Evolutionary conservation across 2,113 vertebrate genomes (phyloP), one percentile per base, ranked within the genome.

Genomic region (Parus major): DNA sequence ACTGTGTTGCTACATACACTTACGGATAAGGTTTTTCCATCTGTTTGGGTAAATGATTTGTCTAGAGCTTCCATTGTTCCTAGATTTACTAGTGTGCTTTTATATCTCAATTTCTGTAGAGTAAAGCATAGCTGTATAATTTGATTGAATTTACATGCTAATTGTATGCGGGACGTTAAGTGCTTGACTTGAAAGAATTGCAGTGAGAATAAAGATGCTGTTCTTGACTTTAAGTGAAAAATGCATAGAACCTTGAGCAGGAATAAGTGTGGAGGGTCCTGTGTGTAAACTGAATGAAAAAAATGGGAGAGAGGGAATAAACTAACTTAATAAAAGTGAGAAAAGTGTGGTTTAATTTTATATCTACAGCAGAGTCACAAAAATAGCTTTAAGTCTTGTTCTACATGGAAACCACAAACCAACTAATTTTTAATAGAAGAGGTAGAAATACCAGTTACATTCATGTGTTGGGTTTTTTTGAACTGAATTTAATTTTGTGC

Each of bases 131-230:
- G 90, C 79, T 93, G 79, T 94, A 25, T 80, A 55, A 94, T 69
- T 89, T 86, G 88, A 63, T 91, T 68, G 52, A 78, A 90, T 73
- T 79, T 55, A 90, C 39, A 64, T 83, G 79, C 52, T 28, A n/a
- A 73, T 56, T 95, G 92, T 94, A 93, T 53, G 55, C 0, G 12
- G 60, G 85, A 76, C 0, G 0, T 91, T 27, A 91, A 90, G 71
- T 88, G 75, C 63, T 95, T 85, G 78, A 53, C 84, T 73, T 72
- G 42, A 66, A 92, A 94, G 82, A 94, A 83, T 36, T 4, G 2
- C 70, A 91, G 93, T 72, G 77, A 95, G 95, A 96, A 95, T 96
- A 95, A 97, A 97, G 59, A 69, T 85, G 15, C 3, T 80, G 46
- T 93, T 69, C 82, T 86, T 96, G 93, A 73, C 46, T 90, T 95